Base-by-base conservation (phyloP, 2,113 vertebrate species). In the Girardinichthys multiradiatus region DNA sequence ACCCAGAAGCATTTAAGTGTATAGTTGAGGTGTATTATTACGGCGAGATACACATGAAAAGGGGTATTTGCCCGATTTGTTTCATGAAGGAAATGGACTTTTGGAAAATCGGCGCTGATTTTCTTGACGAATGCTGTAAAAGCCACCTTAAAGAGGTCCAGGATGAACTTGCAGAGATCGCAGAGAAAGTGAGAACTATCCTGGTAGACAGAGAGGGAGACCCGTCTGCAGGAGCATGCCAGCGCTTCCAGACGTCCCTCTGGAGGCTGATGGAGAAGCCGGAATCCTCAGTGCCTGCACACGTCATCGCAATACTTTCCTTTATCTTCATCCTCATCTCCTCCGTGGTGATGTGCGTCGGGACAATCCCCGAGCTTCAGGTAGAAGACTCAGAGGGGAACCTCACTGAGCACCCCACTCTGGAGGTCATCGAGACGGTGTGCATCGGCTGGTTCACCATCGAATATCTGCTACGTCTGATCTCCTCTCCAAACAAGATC, bases 181-280 rank as follows among this genome's bases (percentile, higher is more conserved):
- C 96, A 0, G 95, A 96, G 77, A 96, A 96, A 74, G 98, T 99
- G 74, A 95, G 94, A 68, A 91, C 96, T 64, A 97, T 98, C 81
- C 90, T 99, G 86, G 96, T 98, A 77, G 96, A 98, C 84, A 89
- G 96, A 72, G 97, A 97, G 4, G 93, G 86, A 57, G 96, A 96
- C 30, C 91, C 95, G 10, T 90, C 94, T 0, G 94, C 94, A 71
- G 91, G 90, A 28, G 91, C 92, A 80, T 97, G 96, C 94, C 95
- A 95, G 81, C 95, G 90, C 79, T 95, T 96, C 86, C 95, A 97
- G 92, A 94, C 94, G 71, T 95, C 85, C 70, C 91, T 98, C 59
- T 99, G 98, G 98, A 96, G 96, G 86, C 94, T 99, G 81, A 95
- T 99, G 95, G 98, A 99, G 91, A 98, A 99, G 78, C 98, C 98